phyloP scores from a whole-genome alignment of 2,888 invertebrate species.

The Agrotis puta region DNA sequence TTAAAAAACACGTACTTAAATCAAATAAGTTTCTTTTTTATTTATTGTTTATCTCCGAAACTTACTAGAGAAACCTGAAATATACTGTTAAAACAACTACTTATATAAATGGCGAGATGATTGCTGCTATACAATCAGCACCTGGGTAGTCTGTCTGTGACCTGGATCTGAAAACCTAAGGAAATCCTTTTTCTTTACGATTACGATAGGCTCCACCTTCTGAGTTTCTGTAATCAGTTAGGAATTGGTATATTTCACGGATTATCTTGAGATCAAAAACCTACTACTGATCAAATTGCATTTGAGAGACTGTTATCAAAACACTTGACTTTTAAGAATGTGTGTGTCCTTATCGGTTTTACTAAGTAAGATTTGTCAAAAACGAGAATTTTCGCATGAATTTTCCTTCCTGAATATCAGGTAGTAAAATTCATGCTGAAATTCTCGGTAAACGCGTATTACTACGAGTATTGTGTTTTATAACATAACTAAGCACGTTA shows the following conservation, averaged over 20 bases:
- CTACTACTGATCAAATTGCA: conserved; percentile 26
- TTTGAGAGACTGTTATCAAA: conserved; percentile 26
- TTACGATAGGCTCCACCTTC: background rate
- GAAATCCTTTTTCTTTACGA: background rate
- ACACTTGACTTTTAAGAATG: conserved; percentile 32
- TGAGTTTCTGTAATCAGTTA: background rate
- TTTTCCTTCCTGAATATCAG: conserved; percentile 23
- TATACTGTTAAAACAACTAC: too few species aligned
- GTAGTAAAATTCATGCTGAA: too few species aligned
- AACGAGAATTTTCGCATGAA: conserved; percentile 24
- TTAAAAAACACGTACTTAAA: too few species aligned
- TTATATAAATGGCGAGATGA: too few species aligned
- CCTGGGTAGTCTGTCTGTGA: too few species aligned
- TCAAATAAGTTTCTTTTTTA: too few species aligned
- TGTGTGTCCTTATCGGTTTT: conserved; percentile 21
- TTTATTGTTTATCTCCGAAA: too few species aligned
- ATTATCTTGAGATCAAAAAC: conserved; percentile 16
- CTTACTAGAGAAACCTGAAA: too few species aligned
- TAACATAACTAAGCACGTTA: background rate
- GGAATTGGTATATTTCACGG: background rate
- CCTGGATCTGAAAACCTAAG: background rate
- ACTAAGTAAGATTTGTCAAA: conserved; percentile 22
- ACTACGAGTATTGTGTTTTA: too few species aligned
- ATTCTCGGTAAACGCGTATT: too few species aligned
- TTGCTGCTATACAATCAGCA: too few species aligned